Conservation (phyloP, 2,888 invertebrate species). For the Thecocarcelia acutangulata region DNA sequence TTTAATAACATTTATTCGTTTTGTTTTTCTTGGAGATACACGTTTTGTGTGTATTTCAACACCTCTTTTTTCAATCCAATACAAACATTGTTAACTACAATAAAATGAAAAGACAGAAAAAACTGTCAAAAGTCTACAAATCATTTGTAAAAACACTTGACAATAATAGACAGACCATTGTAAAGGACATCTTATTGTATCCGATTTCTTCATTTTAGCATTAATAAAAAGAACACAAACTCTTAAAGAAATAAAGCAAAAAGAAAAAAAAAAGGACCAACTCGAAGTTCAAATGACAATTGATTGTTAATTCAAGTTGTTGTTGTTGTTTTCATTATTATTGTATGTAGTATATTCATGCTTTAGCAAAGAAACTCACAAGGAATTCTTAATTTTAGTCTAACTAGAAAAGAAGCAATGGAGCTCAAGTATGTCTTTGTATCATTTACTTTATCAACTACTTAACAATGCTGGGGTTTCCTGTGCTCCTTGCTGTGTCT, state of each 20-base stretch:
- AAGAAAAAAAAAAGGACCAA: constrained; percentile 64
- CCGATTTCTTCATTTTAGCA: constrained; percentile 67
- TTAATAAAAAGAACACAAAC: constrained; percentile 52
- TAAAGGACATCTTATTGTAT: constrained; percentile 69
- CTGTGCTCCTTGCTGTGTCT: constrained; percentile 28
- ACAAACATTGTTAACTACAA: constrained; percentile 2
- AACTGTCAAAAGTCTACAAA: constrained; percentile 71
- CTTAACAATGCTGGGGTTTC: constrained; percentile 50
- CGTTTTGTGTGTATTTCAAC: constrained; percentile 5
- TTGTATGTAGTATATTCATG: constrained; percentile 3
- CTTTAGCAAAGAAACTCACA: constrained; percentile 54
- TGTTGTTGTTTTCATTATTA: constrained; percentile 34
- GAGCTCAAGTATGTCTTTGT: constrained; percentile 63
- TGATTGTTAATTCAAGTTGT: constrained; percentile 69
- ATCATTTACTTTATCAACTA: constrained; percentile 63
- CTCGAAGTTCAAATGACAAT: constrained; percentile 70
- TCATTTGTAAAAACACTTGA: constrained; percentile 72
- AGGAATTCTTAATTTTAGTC: constrained; percentile 71
- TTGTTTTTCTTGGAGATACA: background rate
- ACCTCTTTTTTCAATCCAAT: constrained; percentile 21
- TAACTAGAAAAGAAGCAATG: constrained; percentile 43
- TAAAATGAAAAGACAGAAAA: constrained; percentile 11
- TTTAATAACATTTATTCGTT: constrained; percentile 27
- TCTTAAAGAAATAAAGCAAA: constrained; percentile 9
- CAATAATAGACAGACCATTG: constrained; percentile 70